These are phyloP conservation scores for Apodemus sylvaticus DNA, from an alignment of 2,113 vertebrate genomes.

Conservation along the genomic window DNA sequence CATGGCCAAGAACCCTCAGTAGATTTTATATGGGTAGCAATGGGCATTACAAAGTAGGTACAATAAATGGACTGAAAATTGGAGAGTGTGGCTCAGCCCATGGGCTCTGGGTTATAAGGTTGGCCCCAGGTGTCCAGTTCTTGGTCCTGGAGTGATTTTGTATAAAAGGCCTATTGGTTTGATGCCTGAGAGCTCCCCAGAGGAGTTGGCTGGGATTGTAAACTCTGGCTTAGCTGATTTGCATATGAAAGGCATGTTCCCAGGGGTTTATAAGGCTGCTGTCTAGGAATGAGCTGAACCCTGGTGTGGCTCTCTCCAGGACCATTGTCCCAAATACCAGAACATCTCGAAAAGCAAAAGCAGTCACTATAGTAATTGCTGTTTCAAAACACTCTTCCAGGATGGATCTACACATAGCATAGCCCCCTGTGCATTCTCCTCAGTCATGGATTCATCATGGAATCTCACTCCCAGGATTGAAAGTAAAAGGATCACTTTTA, in stretches of 20 bases:
- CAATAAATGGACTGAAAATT: background rate
- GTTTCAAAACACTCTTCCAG: background rate
- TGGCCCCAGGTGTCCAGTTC: background rate
- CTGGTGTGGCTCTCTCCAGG: background rate
- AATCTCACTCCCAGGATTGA: background rate
- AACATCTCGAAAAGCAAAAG: background rate
- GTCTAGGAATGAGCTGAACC: background rate
- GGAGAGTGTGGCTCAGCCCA: background rate
- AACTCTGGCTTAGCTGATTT: background rate
- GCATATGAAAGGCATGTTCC: background rate
- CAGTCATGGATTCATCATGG: background rate
- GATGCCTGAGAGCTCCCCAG: background rate
- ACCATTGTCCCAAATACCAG: background rate
- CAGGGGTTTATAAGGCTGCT: background rate
- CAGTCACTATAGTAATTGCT: background rate
- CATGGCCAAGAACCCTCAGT: background rate
- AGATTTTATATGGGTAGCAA: background rate
- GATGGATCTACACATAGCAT: too few species aligned
- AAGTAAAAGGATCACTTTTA: background rate
- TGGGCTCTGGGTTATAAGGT: background rate
- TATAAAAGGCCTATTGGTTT: background rate
- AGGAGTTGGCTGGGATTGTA: background rate
- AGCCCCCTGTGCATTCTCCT: background rate
- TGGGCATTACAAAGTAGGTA: too few species aligned
- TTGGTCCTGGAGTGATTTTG: background rate